phyloP scores from a whole-genome alignment of 2,888 invertebrate species.

The Hesperia comma region DNA sequence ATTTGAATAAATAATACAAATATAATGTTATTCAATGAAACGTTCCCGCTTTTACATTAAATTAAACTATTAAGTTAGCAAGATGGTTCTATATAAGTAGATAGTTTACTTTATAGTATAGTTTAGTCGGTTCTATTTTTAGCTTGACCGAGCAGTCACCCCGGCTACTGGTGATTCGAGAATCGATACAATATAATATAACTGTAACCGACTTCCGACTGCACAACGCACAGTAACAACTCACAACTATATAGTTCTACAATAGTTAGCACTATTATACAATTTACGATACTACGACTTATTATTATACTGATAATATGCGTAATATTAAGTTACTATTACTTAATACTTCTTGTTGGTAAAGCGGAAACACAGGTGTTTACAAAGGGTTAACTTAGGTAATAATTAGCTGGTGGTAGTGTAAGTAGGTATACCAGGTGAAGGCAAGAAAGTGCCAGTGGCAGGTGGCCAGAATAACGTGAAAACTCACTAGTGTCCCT shows the following conservation, averaged over 20 bases:
- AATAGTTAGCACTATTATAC: constrained; percentile 12
- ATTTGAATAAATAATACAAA: not conserved
- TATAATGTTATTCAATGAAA: not conserved
- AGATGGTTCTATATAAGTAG: constrained; percentile 5
- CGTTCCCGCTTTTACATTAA: not conserved
- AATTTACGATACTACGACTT: not conserved
- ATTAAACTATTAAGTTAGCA: no score
- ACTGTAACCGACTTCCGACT: constrained; percentile 31
- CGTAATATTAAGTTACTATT: no score
- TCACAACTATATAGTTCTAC: not conserved
- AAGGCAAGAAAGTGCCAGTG: no score
- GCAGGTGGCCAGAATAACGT: no score
- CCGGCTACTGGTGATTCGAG: constrained; percentile 42
- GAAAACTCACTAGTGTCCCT: no score
- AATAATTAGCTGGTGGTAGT: no score
- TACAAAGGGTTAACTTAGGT: no score
- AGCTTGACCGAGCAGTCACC: constrained; percentile 54
- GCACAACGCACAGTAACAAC: constrained; percentile 1
- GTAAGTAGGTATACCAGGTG: no score
- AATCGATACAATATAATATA: constrained; percentile 28
- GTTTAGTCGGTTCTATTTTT: constrained; percentile 51
- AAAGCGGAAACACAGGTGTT: no score
- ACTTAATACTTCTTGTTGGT: no score
- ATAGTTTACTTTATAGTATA: no score
- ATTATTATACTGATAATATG: no score